Base-by-base conservation (phyloP, 2,888 invertebrate genomes). In the Apoda limacodes region DNA sequence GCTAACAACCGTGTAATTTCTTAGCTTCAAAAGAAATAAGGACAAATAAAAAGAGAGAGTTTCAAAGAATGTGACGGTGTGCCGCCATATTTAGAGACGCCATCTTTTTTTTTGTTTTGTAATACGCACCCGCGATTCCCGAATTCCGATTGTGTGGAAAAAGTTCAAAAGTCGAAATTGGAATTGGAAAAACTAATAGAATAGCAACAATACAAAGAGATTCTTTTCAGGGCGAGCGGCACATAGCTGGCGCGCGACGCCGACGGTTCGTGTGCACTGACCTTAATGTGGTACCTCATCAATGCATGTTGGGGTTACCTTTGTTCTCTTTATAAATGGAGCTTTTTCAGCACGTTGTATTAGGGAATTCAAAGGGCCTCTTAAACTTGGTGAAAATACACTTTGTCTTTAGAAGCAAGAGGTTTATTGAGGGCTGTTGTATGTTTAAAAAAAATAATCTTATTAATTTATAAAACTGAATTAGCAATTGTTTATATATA, bases 1-100 rank as follows among this genome's bases (percentile, higher is more conserved):
- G 47, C 51, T 54, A 63, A 60, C 55, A 59, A 53, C 52, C 50
- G 40, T 36, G 41, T 39, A 47, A 43, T 48, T 40, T 40, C 38
- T 36, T 37, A 54, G 62, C 59, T 62, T 68, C 57, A 58, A 62
- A 66, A 66, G 62, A 58, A 67, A 67, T 57, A 60, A 64, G n/a
- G 59, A 67, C 63, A 65, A 67, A 68, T 62, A 60, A 61, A 64
- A 65, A 52, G 52, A 28, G 15, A 32, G 30, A 34, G n/a, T 31
- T 32, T 27, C 27, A 21, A 23, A 32, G 26, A 22, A 30, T 34
- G 25, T 39, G 28, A 30, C 29, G 12, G 5, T 17, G 7, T 17
- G 4, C 9, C n/a, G 5, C 9, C 13, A 10, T 20, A 9, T 28
- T 30, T 22, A 15, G 17, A 22, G 17, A 25, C 17, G 27, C 23